Base-by-base conservation (phyloP, 2,797 vertebrate genomes). In the Zalophus californianus region DNA sequence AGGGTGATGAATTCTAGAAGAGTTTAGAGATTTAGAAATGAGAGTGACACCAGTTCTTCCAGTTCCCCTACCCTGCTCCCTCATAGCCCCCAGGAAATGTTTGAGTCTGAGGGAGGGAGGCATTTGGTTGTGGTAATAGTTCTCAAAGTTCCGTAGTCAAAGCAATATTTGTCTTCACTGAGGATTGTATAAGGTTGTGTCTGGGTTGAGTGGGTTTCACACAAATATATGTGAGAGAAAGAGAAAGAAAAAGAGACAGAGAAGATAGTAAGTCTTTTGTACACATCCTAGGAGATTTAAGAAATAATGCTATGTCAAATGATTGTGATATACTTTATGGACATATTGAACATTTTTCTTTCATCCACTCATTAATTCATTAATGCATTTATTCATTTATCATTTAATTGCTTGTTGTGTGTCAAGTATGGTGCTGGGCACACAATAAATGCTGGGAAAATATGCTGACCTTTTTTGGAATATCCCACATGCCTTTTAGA, bases 31-130 rank as follows among this genome's bases (percentile, higher is more conserved):
- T 73, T 72, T 77, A 73, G 9, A 95, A 68, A 11, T 58, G 4
- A 79, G 16, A 93, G 20, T 27, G 21, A 21, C 4, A 41, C 2
- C 3, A 54, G 21, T 50, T 85, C 2, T 96, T 86, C 21, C 5
- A 7, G 5, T 23, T 10, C 2, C n/a, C 1, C 9, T 11, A 77
- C 1, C 62, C 3, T n/a, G 12, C 18, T 58, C 3, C 3, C 12
- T 1, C 0, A 10, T 0, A 4, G 0, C 0, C 14, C 3, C 12
- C 2, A 68, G 58, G 18, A 70, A 54, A 56, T n/a, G 3, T 75
- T 25, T 58, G 14, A n/a, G 1, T 88, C 0, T 3, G 41, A 44
- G 3, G 13, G 21, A 94, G 38, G 15, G 3, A 62, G 2, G 7
- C 5, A 75, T 79, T 93, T 56, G 23, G 25, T 20, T 25, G 12